Evolutionary conservation across 2,888 invertebrate species (phyloP).

Genomic region (Drosophila pseudotalamancana): DNA sequence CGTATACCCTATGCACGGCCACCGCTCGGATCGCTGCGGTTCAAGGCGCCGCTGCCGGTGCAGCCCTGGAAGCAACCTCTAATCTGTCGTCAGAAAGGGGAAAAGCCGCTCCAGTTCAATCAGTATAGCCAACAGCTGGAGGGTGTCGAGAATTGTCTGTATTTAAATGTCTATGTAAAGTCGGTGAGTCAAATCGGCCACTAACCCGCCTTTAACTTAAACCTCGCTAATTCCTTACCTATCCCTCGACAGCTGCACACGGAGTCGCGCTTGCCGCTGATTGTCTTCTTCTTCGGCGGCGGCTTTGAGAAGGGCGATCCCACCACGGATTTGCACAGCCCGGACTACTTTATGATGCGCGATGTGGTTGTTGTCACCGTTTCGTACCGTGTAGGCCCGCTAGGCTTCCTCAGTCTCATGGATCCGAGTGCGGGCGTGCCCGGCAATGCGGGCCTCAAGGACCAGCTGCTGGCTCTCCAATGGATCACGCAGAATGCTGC

Average conservation of each 20-base stretch:
- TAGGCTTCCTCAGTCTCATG: slow-evolving; percentile 84
- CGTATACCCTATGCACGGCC: slow-evolving; percentile 80
- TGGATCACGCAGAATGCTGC: slow-evolving; percentile 85
- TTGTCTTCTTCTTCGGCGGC: slow-evolving; percentile 85
- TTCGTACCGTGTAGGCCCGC: slow-evolving; percentile 85
- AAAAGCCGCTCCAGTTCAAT: slow-evolving; percentile 81
- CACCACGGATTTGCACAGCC: slow-evolving; percentile 80
- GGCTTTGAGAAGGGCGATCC: slow-evolving; percentile 84
- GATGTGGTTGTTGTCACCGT: slow-evolving; percentile 84
- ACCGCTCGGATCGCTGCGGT: slow-evolving; percentile 83
- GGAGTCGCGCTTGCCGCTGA: slow-evolving; percentile 75
- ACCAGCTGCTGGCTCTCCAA: slow-evolving; percentile 85
- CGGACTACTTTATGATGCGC: slow-evolving; percentile 84
- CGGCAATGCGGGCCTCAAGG: slow-evolving; percentile 86
- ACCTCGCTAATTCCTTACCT: background rate
- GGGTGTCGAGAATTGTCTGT: slow-evolving; percentile 86
- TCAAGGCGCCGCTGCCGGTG: slow-evolving; percentile 83
- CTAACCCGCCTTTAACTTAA: background rate
- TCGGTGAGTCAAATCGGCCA: slow-evolving; percentile 62
- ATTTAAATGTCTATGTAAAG: slow-evolving; percentile 84
- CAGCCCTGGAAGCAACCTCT: slow-evolving; percentile 82
- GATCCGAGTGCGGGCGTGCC: slow-evolving; percentile 84
- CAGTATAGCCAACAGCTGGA: slow-evolving; percentile 68
- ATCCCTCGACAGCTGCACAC: slow-evolving; percentile 40
- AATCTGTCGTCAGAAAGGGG: slow-evolving; percentile 81